These are phyloP conservation scores for Glossophaga mutica DNA, from an alignment of 2,797 vertebrate species.

Conservation along the genomic window DNA sequence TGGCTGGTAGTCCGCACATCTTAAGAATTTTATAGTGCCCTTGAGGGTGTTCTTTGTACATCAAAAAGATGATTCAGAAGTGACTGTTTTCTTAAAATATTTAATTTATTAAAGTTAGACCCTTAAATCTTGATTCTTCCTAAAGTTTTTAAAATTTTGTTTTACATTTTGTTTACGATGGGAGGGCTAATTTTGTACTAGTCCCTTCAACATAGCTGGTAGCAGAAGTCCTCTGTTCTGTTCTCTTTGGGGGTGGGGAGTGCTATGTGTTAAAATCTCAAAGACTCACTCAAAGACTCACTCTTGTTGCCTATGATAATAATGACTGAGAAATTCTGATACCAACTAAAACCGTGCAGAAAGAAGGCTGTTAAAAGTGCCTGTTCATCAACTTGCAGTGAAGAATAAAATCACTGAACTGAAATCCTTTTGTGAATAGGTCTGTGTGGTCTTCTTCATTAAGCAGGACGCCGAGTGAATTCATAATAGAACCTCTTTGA, in stretches of 20 bases:
- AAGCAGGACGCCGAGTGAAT: neutral
- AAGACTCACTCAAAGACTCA: neutral
- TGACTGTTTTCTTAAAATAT: neutral
- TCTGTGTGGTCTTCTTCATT: neutral
- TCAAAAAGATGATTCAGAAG: neutral
- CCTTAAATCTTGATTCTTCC: neutral
- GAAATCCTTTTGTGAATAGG: neutral
- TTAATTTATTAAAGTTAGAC: neutral
- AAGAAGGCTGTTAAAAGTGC: neutral
- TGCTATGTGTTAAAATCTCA: neutral
- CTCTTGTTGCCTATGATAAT: neutral
- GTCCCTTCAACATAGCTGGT: neutral
- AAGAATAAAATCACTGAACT: neutral
- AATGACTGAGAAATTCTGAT: neutral
- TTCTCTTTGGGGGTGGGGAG: neutral
- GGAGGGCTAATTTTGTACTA: neutral
- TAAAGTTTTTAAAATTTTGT: neutral
- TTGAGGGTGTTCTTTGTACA: neutral
- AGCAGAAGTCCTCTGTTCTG: neutral
- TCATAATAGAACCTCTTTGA: neutral
- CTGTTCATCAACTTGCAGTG: neutral
- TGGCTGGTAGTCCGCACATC: neutral
- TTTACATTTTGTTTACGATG: neutral
- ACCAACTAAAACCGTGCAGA: neutral
- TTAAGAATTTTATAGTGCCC: neutral